phyloP scores from a whole-genome alignment of 2,888 invertebrate genomes.

The Perizoma affinitatum region DNA sequence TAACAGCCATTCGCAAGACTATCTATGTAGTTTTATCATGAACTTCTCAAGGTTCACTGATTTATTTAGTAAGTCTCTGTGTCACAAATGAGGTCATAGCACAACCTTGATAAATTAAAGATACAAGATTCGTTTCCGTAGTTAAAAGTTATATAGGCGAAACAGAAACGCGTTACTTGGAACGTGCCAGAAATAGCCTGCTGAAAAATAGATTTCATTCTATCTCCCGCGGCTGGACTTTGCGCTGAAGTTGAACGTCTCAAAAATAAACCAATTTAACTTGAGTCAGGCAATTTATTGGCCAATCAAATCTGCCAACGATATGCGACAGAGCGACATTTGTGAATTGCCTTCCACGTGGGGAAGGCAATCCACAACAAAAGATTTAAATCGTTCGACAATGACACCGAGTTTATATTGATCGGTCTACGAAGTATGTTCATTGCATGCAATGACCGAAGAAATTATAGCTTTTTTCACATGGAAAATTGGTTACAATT shows the following conservation, averaged over 20 bases:
- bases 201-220: conserved; percentile 47
- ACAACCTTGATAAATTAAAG: conserved; percentile 42
- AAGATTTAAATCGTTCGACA: conserved; percentile 18
- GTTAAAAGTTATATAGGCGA: conserved; percentile 36
- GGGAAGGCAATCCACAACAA: conserved; percentile 19
- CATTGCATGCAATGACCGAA: conserved; percentile 8
- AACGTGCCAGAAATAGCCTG: conserved; percentile 40
- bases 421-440: conserved; percentile 11
- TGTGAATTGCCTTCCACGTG: background rate
- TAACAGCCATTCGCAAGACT: conserved; percentile 17
- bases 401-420: conserved; percentile 14
- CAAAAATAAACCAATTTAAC: conserved; percentile 54
- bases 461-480: conserved; percentile 11
- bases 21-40: conserved; percentile 26
- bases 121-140: conserved; percentile 34
- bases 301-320: conserved; percentile 19
- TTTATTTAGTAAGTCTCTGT: conserved; percentile 47
- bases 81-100: conserved; percentile 42
- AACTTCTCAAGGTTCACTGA: conserved; percentile 57
- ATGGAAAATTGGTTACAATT: conserved; percentile 2
- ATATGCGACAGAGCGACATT: conserved; percentile 9
- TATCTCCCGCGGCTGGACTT: conserved; percentile 53
- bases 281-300: conserved; percentile 39
- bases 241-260: conserved; percentile 41
- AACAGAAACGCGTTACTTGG: conserved; percentile 31